Evolutionary conservation across 2,888 invertebrate genomes (phyloP), one percentile per base, ranked within the genome.

Genomic region (Tineola bisselliella): DNA sequence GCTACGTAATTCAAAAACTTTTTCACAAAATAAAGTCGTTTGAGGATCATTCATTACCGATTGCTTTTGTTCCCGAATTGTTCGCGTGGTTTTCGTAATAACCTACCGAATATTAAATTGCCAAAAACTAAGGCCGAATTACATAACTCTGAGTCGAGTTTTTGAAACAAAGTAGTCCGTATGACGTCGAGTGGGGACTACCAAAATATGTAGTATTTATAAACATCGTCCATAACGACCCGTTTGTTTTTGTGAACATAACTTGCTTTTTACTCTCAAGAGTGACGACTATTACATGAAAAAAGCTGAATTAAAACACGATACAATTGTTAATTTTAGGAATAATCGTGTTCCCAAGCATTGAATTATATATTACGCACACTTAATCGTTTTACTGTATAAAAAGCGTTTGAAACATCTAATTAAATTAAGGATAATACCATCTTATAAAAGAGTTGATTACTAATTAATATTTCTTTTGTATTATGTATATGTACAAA

Each of bases 41-140:
- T 13, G 43, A 43, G 15, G 48, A 48, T 48, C 48, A 48, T 48
- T 48, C 6, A 48, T 48, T n/a, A n/a, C n/a, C 48, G 48, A 48
- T 48, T 48, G 48, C 48, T 48, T 48, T 48, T 48, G 48, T 48
- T 48, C 48, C 5, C 48, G 15, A 48, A 48, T 48, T 48, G 48
- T 48, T 48, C 17, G 48, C 48, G 48, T 17, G 48, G 48, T 48
- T 48, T 48, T 48, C 48, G n/a, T 48, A 48, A 48, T 48, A 13
- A 48, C 43, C 43, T 43, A 12, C 48, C 13, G 48, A 48, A 48
- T 15, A 48, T 48, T 48, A 48, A 48, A 48, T 48, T 48, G 48
- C 48, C 48, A 48, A 48, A 38, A 48, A 48, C 48, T 48, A 48
- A 48, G 48, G 5, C 4, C 8, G 17, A 48, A 48, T 48, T 48